Evolutionary conservation across 2,113 vertebrate species (phyloP).

Genomic region (Albula glossodonta): DNA sequence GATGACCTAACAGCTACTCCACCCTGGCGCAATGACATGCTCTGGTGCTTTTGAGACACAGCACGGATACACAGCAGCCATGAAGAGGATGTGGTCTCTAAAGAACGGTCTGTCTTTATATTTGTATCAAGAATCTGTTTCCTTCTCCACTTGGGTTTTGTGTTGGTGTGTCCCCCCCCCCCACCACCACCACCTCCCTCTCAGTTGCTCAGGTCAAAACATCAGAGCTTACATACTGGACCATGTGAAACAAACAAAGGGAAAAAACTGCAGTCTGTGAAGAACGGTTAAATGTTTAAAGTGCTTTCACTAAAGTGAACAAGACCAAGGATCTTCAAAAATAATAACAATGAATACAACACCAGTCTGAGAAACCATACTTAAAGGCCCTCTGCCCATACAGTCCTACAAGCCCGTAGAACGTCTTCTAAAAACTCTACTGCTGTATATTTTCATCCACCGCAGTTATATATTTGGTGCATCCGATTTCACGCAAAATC

Average conservation of each 20-base stretch:
- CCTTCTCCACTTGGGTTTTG: neutral
- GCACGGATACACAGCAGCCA: neutral
- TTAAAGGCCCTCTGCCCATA: neutral
- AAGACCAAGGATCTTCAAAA: too few relatives aligned
- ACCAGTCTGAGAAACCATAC: neutral
- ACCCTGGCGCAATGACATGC: neutral
- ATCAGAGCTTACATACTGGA: neutral
- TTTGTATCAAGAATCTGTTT: neutral
- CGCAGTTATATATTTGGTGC: neutral
- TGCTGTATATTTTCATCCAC: neutral
- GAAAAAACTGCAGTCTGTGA: neutral
- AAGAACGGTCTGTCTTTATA: neutral
- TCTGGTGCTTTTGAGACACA: neutral
- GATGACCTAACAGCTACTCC: neutral
- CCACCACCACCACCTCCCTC: neutral
- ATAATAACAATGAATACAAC: too few relatives aligned
- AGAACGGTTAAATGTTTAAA: too few relatives aligned
- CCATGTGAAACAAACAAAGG: neutral
- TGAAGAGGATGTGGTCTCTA: neutral
- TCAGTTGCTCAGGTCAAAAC: neutral
- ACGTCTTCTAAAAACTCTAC: neutral
- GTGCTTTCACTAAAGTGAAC: too few relatives aligned
- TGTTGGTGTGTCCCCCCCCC: neutral
- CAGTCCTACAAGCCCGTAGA: neutral
- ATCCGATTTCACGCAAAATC: neutral